Conservation (phyloP, 2,888 invertebrate genomes). For the Myopa tessellatipennis region DNA sequence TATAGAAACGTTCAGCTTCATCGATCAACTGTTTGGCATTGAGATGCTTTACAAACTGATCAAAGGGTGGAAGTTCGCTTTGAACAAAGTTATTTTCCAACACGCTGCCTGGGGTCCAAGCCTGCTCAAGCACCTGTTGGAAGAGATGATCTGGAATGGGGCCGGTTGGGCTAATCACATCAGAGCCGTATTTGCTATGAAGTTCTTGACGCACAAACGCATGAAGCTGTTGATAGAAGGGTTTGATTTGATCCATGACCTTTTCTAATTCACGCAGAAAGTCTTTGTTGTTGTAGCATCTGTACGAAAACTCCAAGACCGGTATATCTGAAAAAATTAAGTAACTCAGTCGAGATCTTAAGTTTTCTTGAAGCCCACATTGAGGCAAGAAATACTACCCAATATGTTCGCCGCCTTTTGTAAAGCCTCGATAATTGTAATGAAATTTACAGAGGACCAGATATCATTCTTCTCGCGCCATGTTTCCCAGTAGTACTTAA, state of each 20-base stretch:
- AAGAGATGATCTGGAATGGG: constrained; percentile 83
- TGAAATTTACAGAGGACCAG: constrained; percentile 62
- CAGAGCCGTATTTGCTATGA: constrained; percentile 76
- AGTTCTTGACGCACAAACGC: constrained; percentile 81
- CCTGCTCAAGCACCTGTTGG: constrained; percentile 69
- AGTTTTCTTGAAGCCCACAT: neutral
- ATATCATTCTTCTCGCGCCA: constrained; percentile 62
- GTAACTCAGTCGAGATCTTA: neutral
- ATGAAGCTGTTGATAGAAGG: constrained; percentile 83
- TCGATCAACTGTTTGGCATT: constrained; percentile 58
- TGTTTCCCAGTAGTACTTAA: constrained; percentile 63
- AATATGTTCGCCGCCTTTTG: constrained; percentile 59
- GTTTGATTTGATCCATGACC: constrained; percentile 69
- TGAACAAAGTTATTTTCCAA: constrained; percentile 60
- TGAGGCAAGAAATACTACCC: constrained; percentile 45
- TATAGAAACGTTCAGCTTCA: constrained; percentile 62
- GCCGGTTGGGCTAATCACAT: constrained; percentile 74
- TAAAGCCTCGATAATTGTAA: constrained; percentile 59
- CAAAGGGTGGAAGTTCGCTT: constrained; percentile 59
- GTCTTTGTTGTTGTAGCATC: constrained; percentile 55
- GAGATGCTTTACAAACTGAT: constrained; percentile 57
- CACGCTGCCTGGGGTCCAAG: constrained; percentile 62
- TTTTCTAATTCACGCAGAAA: constrained; percentile 62
- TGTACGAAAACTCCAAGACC: constrained; percentile 59
- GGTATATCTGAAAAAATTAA: constrained; percentile 51